phyloP scores from a whole-genome alignment of 2,113 vertebrate genomes.

The Poeciliopsis prolifica region DNA sequence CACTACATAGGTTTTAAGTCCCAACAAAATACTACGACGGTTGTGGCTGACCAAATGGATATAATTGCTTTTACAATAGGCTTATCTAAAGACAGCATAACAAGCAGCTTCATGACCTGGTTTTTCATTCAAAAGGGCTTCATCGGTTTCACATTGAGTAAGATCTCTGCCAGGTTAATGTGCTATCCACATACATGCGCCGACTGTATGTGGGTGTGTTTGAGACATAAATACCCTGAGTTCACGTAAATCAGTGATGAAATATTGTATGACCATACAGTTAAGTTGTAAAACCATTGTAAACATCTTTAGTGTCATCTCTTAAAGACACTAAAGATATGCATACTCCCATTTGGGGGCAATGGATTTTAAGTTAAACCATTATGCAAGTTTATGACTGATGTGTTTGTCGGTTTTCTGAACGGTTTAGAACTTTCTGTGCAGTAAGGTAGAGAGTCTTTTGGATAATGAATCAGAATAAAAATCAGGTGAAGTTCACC shows the following conservation, averaged over 20 bases:
- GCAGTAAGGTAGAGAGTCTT: neutral
- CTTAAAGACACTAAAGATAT: slow-evolving; percentile 1
- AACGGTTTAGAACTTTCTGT: neutral
- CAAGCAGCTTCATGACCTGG: neutral
- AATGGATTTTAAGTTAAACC: neutral
- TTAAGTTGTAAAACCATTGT: neutral
- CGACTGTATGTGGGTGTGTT: neutral
- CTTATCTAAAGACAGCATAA: neutral
- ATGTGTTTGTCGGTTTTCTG: neutral
- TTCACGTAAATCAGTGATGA: neutral
- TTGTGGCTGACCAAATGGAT: no score
- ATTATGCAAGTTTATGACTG: neutral
- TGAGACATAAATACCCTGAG: neutral
- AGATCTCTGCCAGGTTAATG: neutral
- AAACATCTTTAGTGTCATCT: neutral
- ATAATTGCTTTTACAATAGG: neutral
- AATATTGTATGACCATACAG: neutral
- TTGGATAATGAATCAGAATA: no score
- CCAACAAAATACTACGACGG: neutral
- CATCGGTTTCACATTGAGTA: neutral
- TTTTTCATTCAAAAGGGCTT: neutral
- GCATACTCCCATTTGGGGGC: neutral
- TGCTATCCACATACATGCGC: neutral
- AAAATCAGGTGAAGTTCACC: neutral
- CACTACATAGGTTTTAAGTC: neutral